phyloP scores from a whole-genome alignment of 2,888 invertebrate species.

The Ophion ventricosus region DNA sequence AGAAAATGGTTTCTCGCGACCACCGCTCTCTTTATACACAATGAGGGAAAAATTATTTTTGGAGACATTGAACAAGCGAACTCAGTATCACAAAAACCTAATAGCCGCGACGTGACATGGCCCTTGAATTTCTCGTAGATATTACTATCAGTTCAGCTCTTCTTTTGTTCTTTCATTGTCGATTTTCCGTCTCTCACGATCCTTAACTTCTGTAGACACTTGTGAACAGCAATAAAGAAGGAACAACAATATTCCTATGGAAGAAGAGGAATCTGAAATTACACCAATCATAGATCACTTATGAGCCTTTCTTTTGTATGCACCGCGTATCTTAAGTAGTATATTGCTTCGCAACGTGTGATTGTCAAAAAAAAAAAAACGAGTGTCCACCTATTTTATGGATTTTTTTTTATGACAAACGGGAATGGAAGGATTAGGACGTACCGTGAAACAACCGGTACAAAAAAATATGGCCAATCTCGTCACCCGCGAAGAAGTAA shows the following conservation, averaged over 20 bases:
- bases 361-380: background rate
- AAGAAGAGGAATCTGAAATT: conserved; percentile 79
- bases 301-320: conserved; percentile 9
- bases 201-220: conserved; percentile 84
- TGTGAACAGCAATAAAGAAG: conserved; percentile 86
- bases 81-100: background rate
- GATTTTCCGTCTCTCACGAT: conserved; percentile 72
- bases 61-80: background rate
- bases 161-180: background rate
- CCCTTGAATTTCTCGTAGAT: background rate
- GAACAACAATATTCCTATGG: conserved; percentile 80
- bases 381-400: background rate
- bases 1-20: background rate
- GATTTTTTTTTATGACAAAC: background rate
- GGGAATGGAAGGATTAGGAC: conserved; percentile 28
- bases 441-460: conserved; percentile 85
- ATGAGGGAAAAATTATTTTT: background rate
- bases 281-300: conserved; percentile 57
- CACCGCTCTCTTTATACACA: background rate
- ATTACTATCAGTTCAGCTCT: conserved; percentile 21
- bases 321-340: no score
- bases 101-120: background rate
- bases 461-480: conserved; percentile 90
- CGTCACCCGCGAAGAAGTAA: conserved; percentile 92
- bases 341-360: no score